A percentile compares a stretch with the other conserved stretches of the same genome.
Conservation (phyloP, 2,113 vertebrate species). For the Xyrauchen texanus region DNA sequence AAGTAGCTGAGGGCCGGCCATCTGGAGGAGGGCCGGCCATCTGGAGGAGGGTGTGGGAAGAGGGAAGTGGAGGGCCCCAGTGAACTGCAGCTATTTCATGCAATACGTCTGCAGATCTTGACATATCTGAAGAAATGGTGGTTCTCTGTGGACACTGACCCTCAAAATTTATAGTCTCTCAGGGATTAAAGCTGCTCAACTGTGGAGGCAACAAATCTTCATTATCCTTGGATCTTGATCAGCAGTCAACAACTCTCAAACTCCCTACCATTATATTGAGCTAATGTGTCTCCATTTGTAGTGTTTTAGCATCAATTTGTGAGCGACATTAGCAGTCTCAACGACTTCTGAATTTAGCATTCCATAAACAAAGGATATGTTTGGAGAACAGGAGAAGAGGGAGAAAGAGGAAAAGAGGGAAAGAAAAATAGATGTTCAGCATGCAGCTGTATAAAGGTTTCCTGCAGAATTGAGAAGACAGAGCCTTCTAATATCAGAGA, state of each 20-base stretch:
- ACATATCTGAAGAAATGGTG: slow-evolving; percentile 31
- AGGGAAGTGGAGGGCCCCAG: neutral
- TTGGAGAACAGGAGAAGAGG: too few relatives aligned
- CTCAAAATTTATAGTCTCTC: slow-evolving; percentile 47
- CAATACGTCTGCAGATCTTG: slow-evolving; percentile 40
- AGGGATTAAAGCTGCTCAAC: slow-evolving; percentile 37
- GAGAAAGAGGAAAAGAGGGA: too few relatives aligned
- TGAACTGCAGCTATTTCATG: slow-evolving; percentile 23
- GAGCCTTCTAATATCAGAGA: too few relatives aligned
- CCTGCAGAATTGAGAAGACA: too few relatives aligned
- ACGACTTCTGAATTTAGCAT: slow-evolving; percentile 30
- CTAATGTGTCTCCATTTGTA: slow-evolving; percentile 20
- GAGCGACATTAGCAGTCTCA: slow-evolving; percentile 18
- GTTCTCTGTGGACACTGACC: slow-evolving; percentile 39
- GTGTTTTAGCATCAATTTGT: slow-evolving; percentile 15
- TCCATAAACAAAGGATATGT: too few relatives aligned
- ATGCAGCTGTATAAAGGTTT: too few relatives aligned
- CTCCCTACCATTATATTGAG: slow-evolving; percentile 35
- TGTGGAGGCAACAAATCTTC: slow-evolving; percentile 56
- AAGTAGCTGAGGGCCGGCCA: slow-evolving; percentile 34
- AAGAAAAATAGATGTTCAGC: too few relatives aligned
- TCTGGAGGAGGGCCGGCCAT: slow-evolving; percentile 42
- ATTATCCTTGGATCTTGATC: slow-evolving; percentile 41
- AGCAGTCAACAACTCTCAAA: slow-evolving; percentile 23
- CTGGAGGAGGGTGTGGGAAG: slow-evolving; percentile 31